These are phyloP conservation scores for Galeopterus variegatus DNA, from an alignment of 2,113 vertebrate genomes.

Conservation along the genomic window DNA sequence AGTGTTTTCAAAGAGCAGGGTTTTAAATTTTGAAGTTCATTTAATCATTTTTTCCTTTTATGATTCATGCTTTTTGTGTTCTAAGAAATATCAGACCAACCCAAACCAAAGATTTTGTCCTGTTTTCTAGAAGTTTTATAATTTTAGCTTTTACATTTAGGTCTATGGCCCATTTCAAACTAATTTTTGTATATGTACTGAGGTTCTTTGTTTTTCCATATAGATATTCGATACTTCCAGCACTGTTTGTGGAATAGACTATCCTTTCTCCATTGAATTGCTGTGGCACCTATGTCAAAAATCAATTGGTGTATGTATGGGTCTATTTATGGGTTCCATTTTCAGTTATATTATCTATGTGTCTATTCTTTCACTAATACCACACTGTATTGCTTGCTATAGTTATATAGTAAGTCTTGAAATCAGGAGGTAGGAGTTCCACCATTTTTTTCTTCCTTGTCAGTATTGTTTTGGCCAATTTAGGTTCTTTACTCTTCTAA, in stretches of 20 bases:
- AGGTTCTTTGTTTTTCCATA: neutral
- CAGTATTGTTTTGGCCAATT: neutral
- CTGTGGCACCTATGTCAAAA: neutral
- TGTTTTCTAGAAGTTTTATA: conserved; percentile 25
- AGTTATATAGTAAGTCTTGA: neutral
- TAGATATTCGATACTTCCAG: neutral
- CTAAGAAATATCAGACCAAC: neutral
- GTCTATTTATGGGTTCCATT: neutral
- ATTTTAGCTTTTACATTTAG: neutral
- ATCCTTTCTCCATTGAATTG: neutral
- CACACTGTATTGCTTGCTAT: neutral
- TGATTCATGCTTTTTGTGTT: neutral
- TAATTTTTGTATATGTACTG: neutral
- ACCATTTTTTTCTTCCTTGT: neutral
- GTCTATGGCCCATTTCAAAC: neutral
- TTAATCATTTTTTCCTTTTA: neutral
- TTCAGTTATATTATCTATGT: neutral
- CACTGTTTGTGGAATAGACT: neutral
- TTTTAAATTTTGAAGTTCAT: conserved; percentile 28
- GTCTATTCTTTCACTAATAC: neutral
- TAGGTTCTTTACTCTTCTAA: conserved; percentile 23
- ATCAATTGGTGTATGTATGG: neutral
- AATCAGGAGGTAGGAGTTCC: neutral
- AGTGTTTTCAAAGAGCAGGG: neutral
- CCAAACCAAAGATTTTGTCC: neutral